Base-by-base conservation (phyloP, 2,888 invertebrate species). In the Drosophila pseudotalamancana region DNA sequence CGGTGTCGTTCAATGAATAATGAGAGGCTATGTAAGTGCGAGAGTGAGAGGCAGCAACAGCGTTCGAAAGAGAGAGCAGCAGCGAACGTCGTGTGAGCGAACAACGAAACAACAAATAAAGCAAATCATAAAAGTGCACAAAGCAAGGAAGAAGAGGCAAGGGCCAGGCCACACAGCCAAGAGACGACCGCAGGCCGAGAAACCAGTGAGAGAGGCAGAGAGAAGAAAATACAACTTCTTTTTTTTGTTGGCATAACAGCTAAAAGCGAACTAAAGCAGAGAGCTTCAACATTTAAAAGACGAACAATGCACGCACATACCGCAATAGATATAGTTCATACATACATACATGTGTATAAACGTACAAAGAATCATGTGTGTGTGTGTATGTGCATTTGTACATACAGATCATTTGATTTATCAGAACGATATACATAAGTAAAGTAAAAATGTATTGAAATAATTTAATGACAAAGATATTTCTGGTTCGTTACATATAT, bases 1-100 rank as follows among this genome's bases (percentile, higher is more conserved):
- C 75, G 75, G 65, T 72, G 78, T 70, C 72, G 82, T 83, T 81
- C 83, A 81, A 83, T 83, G 83, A 83, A 87, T 83, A 83, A 87
- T 83, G 87, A 85, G 81, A 80, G 68, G 70, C 87, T 76, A 78
- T 78, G 84, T 73, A 79, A 82, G 46, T 57, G 46, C 32, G 62
- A 64, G 68, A 66, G 73, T 35, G 54, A 56, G 51, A 57, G 63
- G 51, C 39, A 62, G 60, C 37, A 62, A 50, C 42, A 45, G 64
- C 46, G 65, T 42, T 54, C 27, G 46, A 49, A 51, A 63, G 64
- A 59, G 66, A 55, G 62, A 56, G 62, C 56, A 46, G 45, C 67
- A 54, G 40, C 75, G 70, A 72, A 72, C 34, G 45, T 53, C 31
- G 74, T 72, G 74, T 72, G 72, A 73, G 75, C 65, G 60, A 23